phyloP scores from a whole-genome alignment of 2,113 vertebrate species.

The Pyxicephalus adspersus region DNA sequence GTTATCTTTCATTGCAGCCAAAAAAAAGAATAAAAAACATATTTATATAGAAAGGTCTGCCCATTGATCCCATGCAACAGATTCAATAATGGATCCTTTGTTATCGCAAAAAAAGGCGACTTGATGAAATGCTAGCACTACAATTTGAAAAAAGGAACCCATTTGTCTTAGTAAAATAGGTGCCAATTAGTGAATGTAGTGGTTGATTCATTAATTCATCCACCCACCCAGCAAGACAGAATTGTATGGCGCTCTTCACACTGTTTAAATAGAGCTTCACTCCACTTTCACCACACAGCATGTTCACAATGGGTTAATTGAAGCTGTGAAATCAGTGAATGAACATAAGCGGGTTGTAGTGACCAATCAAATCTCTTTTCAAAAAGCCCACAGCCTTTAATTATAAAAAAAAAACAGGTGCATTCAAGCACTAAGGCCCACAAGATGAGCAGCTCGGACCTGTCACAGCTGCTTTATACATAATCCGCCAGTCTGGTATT shows the following conservation, averaged over 20 bases:
- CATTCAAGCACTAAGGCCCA: conserved; percentile 2
- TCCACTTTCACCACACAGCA: too few relatives aligned
- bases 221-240: not conserved
- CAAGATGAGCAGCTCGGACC: not conserved
- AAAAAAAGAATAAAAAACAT: too few relatives aligned
- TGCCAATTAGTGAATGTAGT: not conserved
- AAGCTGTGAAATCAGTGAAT: not conserved
- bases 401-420: conserved; percentile 15
- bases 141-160: too few relatives aligned
- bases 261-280: not conserved
- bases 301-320: not conserved
- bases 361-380: conserved; percentile 1
- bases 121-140: too few relatives aligned
- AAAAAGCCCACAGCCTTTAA: not conserved
- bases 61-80: too few relatives aligned
- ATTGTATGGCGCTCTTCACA: not conserved
- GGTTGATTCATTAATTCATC: not conserved
- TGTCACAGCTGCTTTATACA: conserved; percentile 3
- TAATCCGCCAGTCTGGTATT: not conserved
- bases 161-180: too few relatives aligned
- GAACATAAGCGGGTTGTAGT: not conserved
- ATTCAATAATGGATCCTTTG: too few relatives aligned
- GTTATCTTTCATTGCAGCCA: too few relatives aligned
- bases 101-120: too few relatives aligned
- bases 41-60: too few relatives aligned